Evolutionary conservation across 2,888 invertebrate species (phyloP).

Genomic region (Heliconius hortense): DNA sequence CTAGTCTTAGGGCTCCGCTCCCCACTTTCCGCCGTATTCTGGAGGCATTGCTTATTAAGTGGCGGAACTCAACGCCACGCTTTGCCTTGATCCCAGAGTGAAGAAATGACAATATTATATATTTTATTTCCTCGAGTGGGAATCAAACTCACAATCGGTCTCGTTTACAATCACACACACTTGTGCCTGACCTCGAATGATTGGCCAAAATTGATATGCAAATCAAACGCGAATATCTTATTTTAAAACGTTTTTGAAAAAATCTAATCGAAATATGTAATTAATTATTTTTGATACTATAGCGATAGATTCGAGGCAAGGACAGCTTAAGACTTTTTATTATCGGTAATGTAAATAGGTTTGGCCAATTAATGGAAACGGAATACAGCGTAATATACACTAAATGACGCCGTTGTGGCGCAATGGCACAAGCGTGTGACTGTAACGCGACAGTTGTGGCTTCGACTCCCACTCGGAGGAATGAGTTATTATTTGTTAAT

Average conservation of each 20-base stretch:
- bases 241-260: constrained; percentile 12
- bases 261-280: neutral
- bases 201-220: neutral
- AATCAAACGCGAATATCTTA: neutral
- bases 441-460: neutral
- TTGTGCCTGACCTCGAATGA: too few relatives aligned
- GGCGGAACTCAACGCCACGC: too few relatives aligned
- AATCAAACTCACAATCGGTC: too few relatives aligned
- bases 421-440: neutral
- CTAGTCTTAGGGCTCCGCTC: too few relatives aligned
- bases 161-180: too few relatives aligned
- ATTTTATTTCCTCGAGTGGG: too few relatives aligned
- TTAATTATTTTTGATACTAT: neutral
- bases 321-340: constrained; percentile 5
- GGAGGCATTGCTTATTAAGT: too few relatives aligned
- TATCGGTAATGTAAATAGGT: neutral
- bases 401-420: neutral
- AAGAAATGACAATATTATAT: too few relatives aligned
- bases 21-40: too few relatives aligned
- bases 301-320: neutral
- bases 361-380: neutral
- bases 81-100: too few relatives aligned
- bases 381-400: neutral
- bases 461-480: neutral
- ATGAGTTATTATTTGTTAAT: neutral